phyloP scores from a whole-genome alignment of 2,797 vertebrate genomes.

The Parauchenoglanis ngamensis region DNA sequence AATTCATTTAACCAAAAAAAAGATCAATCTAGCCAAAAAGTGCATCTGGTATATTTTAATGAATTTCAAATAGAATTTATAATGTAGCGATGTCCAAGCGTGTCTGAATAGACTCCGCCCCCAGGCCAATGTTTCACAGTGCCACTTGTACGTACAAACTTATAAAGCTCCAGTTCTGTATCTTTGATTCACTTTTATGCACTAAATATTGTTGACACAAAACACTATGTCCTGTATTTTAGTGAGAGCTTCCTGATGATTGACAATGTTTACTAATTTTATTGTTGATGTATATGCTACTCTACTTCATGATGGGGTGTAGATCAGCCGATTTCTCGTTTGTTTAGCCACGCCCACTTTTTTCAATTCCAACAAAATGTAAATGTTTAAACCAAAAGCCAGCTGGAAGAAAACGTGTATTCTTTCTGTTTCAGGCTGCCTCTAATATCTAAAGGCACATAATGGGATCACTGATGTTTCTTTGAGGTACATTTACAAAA shows the following conservation, averaged over 20 bases:
- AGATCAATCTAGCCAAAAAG: background rate
- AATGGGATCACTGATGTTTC: background rate
- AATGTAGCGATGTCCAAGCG: too few species aligned
- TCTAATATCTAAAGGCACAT: background rate
- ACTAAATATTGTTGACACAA: background rate
- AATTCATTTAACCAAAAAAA: background rate
- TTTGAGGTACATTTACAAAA: background rate
- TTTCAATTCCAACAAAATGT: background rate
- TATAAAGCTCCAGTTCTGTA: background rate
- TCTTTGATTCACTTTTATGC: background rate
- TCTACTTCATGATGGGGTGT: background rate
- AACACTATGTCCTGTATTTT: background rate
- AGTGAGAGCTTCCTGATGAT: background rate
- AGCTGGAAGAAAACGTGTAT: background rate
- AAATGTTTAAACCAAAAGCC: background rate
- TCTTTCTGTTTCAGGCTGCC: background rate
- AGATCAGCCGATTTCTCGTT: background rate
- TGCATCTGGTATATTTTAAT: background rate
- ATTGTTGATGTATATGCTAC: background rate
- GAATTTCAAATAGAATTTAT: background rate
- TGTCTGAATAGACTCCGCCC: background rate
- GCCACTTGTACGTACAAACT: background rate
- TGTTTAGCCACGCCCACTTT: background rate
- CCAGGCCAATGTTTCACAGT: background rate
- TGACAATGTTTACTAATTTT: background rate